Base-by-base conservation (phyloP, 2,888 invertebrate species). In the Trisateles emortualis region DNA sequence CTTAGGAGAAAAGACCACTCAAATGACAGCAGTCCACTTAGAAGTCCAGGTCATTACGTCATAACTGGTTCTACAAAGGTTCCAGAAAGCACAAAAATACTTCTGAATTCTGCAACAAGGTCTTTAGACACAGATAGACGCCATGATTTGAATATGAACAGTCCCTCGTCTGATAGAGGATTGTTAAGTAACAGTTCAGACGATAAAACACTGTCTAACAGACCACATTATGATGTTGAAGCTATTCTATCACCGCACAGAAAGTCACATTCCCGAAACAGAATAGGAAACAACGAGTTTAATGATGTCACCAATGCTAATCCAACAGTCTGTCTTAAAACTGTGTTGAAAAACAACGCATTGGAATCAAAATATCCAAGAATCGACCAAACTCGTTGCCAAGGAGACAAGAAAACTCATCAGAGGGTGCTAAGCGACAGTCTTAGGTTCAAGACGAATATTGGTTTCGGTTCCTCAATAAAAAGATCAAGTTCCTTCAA, bases 401-500 rank as follows among this genome's bases (percentile, higher is more conserved):
- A 83, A 62, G 86, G 88, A 32, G 88, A 92, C 68, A 86, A 79
- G 72, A 84, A 83, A 57, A 62, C 36, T 33, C 73, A 71, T 42
- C 71, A 71, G 56, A 64, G 71, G 44, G 70, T 72, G 1, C n/a
- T 56, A 3, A 72, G 71, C 62, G 91, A 90, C 41, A 78, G 83
- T 0, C 78, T 73, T 9, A 86, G 83, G 55, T 78, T 78, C 19
- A 70, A 74, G 52, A 67, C 78, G 22, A 78, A 71, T 57, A 66
- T 80, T 2, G 81, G 81, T 2, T 88, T 90, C 42, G 87, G 87
- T 0, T 66, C 83, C 1, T 94, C 94, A 0, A 94, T 96, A 52
- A 93, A 94, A 72, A 92, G 96, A 14, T 96, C 96, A 2, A 95
- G 95, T 73, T 96, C 96, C 8, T 96, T 96, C 75, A 93, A 83